Conservation (phyloP, 1,140 invertebrate genomes). For the Mycetomoellerius zeteki region DNA sequence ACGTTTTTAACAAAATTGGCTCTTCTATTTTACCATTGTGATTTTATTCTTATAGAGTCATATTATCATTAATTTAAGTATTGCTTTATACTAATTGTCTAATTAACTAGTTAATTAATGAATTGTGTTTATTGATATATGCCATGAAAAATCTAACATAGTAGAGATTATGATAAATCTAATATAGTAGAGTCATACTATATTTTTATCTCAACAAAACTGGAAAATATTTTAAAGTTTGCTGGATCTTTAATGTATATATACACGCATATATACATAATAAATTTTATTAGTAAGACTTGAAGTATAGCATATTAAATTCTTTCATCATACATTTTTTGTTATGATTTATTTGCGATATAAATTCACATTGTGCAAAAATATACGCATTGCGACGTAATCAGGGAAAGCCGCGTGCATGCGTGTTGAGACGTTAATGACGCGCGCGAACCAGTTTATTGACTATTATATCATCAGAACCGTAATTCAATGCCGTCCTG, state of each 20-base stretch:
- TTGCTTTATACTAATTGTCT: too few species aligned
- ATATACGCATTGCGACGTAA: not conserved
- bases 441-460: constrained; percentile 73
- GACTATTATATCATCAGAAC: constrained; percentile 70
- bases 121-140: not conserved
- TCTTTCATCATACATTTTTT: not conserved
- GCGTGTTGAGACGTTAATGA: constrained; percentile 44
- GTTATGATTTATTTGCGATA: not conserved
- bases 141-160: not conserved
- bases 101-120: too few species aligned
- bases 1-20: too few species aligned
- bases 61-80: too few species aligned
- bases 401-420: constrained; percentile 19
- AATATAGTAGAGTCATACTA: not conserved
- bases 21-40: too few species aligned
- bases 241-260: not conserved
- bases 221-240: not conserved
- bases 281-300: not conserved
- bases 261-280: not conserved
- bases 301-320: not conserved
- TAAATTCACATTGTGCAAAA: not conserved
- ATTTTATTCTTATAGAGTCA: too few species aligned
- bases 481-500: constrained; percentile 69
- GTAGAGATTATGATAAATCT: not conserved
- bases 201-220: not conserved